Evolutionary conservation across 2,113 vertebrate species (phyloP), one percentile per base, ranked within the genome.

Genomic region (Xenus cinereus): DNA sequence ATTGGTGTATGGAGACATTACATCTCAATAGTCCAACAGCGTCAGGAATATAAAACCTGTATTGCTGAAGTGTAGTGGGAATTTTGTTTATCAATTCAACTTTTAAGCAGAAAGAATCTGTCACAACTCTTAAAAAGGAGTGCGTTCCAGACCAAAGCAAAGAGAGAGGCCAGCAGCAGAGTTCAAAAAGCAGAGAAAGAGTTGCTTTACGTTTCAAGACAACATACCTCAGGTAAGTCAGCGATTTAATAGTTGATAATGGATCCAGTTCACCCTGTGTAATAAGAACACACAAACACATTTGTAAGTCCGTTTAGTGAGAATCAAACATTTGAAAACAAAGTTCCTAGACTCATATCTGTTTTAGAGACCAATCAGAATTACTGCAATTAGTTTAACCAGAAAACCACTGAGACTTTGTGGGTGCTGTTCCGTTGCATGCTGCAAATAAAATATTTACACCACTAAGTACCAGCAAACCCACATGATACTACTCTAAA

Each of bases 201-300:
- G 9, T 1, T 90, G 35, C 19, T 92, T 64, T 63, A 51, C 63
- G 27, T 54, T 39, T 12, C 27, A 54, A 56, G 32, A 28, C 53
- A 16, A 94, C 93, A 12, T 98, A 99, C 99, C 99, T 99, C 83
- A 99, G 98, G 23, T 99, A 99, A 10, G 97, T 98, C 95, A 99
- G 67, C 0, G 99, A 98, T 96, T 99, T 99, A 67, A 99, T 98
- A 12, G 98, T 97, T 50, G 99, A 98, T 92, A 99, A 97, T 0
- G 99, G 99, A 94, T 99, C 99, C 97, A 99, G 96, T 90, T 99
- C 99, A 37, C 99, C 99, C 99, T 99, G 74, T 8, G 48, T 5
- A 90, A 95, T 15, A 14, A 22, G 13, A 76, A 45, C 50, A 93
- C 27, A 93, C 43, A 26, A 78, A 64, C n/a, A 28, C 84, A 59